Evolutionary conservation across 1,140 invertebrate species (phyloP).

Genomic region (Halictus rubicundus): DNA sequence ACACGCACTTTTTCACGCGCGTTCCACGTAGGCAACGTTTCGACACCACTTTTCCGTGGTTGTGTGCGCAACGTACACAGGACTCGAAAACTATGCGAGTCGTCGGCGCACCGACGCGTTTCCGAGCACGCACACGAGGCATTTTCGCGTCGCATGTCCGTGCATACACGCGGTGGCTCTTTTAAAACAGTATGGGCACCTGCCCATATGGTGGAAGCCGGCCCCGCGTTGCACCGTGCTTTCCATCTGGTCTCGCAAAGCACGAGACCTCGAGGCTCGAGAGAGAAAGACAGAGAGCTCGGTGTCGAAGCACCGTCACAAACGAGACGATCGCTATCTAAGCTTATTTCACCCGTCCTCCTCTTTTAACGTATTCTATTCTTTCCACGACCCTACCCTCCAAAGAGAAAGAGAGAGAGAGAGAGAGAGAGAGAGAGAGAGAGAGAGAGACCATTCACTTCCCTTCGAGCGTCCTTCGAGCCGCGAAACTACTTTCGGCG

Average conservation of each 20-base stretch:
- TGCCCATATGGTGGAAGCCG: constrained; percentile 74
- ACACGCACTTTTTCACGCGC: constrained; percentile 50
- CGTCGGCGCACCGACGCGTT: background rate
- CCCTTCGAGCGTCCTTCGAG: background rate
- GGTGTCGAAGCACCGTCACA: constrained; percentile 29
- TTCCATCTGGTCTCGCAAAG: constrained; percentile 69
- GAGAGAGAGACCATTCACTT: background rate
- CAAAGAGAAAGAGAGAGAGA: too few relatives aligned
- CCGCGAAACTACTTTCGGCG: background rate
- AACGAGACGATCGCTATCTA: constrained; percentile 32
- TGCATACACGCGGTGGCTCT: constrained; percentile 29
- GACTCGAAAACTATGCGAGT: too few relatives aligned
- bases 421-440: too few relatives aligned
- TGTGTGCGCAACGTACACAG: too few relatives aligned
- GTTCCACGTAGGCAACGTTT: constrained; percentile 34
- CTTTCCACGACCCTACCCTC: background rate
- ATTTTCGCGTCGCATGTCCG: constrained; percentile 10
- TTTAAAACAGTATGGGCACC: constrained; percentile 69
- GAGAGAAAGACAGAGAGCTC: background rate
- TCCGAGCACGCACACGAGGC: background rate
- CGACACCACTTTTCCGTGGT: constrained; percentile 1
- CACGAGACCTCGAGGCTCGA: constrained; percentile 11
- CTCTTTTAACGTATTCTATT: constrained; percentile 27
- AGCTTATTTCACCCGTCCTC: constrained; percentile 4
- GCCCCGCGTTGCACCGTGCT: constrained; percentile 31